Evolutionary conservation across 2,113 vertebrate genomes (phyloP).

Genomic region (Microcebus griseorufus): DNA sequence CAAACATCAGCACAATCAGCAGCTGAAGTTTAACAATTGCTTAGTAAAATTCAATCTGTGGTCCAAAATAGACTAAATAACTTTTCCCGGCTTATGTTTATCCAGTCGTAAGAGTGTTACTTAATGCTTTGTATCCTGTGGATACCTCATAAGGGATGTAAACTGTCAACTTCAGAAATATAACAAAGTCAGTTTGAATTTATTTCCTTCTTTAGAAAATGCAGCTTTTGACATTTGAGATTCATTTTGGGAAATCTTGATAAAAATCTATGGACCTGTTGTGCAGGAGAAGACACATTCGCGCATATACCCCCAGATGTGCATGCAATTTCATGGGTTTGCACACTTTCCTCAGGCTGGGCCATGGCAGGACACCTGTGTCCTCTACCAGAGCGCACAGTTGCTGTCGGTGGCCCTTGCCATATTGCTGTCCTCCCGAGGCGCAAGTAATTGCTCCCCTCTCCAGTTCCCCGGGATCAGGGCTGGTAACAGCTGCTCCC

Average conservation of each 20-base stretch:
- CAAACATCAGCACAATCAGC: neutral
- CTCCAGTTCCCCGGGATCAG: neutral
- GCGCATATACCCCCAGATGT: neutral
- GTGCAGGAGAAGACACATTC: neutral
- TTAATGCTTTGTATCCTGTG: neutral
- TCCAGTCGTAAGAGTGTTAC: neutral
- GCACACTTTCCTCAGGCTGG: neutral
- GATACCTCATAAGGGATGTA: neutral
- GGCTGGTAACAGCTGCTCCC: neutral
- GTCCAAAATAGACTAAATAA: neutral
- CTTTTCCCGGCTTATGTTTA: neutral
- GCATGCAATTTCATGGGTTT: neutral
- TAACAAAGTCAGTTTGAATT: neutral
- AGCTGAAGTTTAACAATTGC: neutral
- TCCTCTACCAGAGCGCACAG: neutral
- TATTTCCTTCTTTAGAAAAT: slow-evolving; percentile 5
- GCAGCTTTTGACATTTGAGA: neutral
- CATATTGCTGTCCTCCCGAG: neutral
- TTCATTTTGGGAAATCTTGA: neutral
- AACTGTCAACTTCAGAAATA: neutral
- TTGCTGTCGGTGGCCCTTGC: neutral
- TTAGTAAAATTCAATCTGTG: neutral
- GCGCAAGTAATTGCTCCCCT: neutral
- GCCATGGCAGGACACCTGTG: neutral
- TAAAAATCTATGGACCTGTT: neutral